These are phyloP conservation scores for Daboia siamensis DNA, from an alignment of 2,113 vertebrate species.

Conservation along the genomic window DNA sequence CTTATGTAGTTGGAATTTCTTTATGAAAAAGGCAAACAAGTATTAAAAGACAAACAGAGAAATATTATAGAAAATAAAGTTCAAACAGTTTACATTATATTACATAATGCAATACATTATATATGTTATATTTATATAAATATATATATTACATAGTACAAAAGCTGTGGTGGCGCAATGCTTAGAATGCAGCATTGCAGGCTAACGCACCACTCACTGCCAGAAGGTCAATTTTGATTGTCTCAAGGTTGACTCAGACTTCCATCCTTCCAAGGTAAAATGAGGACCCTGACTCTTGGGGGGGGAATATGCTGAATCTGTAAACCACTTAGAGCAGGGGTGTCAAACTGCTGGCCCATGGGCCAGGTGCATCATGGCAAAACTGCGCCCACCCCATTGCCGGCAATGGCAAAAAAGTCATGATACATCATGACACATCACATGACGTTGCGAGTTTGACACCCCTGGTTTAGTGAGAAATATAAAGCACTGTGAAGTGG, in stretches of 20 bases:
- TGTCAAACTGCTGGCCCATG: too few species aligned
- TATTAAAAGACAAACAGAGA: not conserved
- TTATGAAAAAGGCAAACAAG: not conserved
- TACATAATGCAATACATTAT: not conserved
- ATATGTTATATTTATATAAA: not conserved
- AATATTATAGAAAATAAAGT: not conserved
- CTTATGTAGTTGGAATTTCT: not conserved
- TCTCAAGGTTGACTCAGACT: not conserved
- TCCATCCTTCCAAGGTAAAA: not conserved
- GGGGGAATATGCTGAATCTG: not conserved
- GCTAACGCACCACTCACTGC: not conserved
- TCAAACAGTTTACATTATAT: not conserved
- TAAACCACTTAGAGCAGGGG: not conserved
- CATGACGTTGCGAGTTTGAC: too few species aligned
- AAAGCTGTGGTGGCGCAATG: not conserved
- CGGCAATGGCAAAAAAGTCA: too few species aligned
- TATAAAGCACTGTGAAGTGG: not conserved
- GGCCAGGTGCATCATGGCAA: too few species aligned
- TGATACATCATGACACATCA: too few species aligned
- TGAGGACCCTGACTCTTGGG: not conserved
- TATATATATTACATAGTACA: not conserved
- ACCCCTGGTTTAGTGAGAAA: not conserved
- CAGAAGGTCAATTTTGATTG: not conserved
- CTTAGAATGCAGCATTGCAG: not conserved
- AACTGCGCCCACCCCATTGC: too few species aligned